Percentiles rank a stretch among this genome's conserved stretches.
Evolutionary conservation across 2,113 vertebrate genomes (phyloP).

Genomic region (Suncus etruscus): DNA sequence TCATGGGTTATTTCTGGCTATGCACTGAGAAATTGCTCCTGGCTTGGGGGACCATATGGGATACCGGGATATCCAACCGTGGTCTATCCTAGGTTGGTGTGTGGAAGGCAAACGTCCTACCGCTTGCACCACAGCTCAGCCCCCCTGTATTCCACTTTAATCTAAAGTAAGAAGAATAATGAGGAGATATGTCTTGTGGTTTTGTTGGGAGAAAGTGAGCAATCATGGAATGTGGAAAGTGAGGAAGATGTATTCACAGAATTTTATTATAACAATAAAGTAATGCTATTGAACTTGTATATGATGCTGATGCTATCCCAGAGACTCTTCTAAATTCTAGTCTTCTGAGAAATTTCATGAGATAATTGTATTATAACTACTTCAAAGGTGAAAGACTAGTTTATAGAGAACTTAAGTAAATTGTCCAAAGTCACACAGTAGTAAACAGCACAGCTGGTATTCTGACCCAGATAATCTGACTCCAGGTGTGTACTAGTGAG

Average conservation of each 20-base stretch:
- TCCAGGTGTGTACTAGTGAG: background rate
- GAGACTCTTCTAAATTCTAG: background rate
- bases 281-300: background rate
- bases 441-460: background rate
- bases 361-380: background rate
- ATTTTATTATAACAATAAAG: conserved; percentile 32
- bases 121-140: too few species aligned
- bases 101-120: too few species aligned
- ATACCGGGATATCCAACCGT: too few species aligned
- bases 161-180: background rate
- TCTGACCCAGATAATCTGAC: background rate
- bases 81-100: too few species aligned
- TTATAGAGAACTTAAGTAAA: background rate
- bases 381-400: background rate
- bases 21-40: too few species aligned
- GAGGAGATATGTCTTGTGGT: background rate
- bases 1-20: too few species aligned
- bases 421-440: conserved; percentile 21
- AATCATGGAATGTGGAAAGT: background rate
- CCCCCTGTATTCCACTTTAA: background rate
- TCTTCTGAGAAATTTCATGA: background rate
- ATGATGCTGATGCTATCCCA: background rate
- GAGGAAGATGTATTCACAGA: background rate
- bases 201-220: conserved; percentile 29
- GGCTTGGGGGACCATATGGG: too few species aligned